These are phyloP conservation scores for Platycercus adscitus DNA, from an alignment of 2,113 vertebrate species.

Conservation along the genomic window DNA sequence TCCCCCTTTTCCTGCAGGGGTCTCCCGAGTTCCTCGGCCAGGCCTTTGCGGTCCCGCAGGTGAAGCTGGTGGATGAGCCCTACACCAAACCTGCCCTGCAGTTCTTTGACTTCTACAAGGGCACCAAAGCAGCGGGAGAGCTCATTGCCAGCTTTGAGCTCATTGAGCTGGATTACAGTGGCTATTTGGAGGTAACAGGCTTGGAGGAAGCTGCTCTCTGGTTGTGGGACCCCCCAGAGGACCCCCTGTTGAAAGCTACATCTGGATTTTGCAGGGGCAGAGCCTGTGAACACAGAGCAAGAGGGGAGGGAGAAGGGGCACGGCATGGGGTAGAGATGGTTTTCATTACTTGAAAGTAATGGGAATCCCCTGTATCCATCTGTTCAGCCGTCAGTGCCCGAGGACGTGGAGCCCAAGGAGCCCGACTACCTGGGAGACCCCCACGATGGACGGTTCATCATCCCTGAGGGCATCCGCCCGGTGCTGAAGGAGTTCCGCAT, in stretches of 20 bases:
- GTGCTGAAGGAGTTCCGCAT: slow-evolving; percentile 89
- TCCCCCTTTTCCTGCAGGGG: slow-evolving; percentile 69
- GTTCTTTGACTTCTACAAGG: slow-evolving; percentile 87
- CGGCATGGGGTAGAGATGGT: neutral
- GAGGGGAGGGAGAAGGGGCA: neutral
- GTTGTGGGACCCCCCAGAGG: neutral
- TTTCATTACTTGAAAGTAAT: neutral
- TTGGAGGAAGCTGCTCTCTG: neutral
- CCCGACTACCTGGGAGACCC: slow-evolving; percentile 73
- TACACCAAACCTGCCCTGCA: slow-evolving; percentile 83
- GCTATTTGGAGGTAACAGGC: slow-evolving; percentile 85
- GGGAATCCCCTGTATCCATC: neutral
- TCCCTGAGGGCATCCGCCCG: slow-evolving; percentile 86
- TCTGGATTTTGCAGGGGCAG: neutral
- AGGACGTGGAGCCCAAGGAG: slow-evolving; percentile 83
- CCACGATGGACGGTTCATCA: slow-evolving; percentile 70
- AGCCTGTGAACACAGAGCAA: neutral
- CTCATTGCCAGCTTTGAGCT: slow-evolving; percentile 91
- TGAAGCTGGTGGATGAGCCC: slow-evolving; percentile 83
- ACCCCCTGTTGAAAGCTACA: neutral
- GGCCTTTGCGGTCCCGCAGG: slow-evolving; percentile 84
- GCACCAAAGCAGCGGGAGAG: slow-evolving; percentile 80
- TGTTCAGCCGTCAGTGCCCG: slow-evolving; percentile 82
- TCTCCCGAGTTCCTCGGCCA: slow-evolving; percentile 82
- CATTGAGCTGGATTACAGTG: slow-evolving; percentile 89